phyloP scores from a whole-genome alignment of 2,888 invertebrate species.

The Leptopilina syphax region DNA sequence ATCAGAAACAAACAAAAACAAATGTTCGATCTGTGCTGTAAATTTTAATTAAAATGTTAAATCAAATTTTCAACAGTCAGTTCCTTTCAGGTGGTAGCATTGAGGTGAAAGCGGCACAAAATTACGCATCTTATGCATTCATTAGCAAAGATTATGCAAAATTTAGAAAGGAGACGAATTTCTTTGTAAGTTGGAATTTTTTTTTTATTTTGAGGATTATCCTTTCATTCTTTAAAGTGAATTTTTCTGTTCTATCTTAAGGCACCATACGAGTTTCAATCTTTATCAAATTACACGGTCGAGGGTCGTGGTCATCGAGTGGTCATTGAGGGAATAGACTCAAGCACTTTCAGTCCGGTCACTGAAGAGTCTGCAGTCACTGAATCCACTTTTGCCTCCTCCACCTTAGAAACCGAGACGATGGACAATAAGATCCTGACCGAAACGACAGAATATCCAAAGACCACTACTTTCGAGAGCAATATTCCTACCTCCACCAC shows the following conservation, averaged over 20 bases:
- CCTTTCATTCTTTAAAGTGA: neutral
- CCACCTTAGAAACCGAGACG: conserved; percentile 65
- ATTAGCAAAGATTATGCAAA: conserved; percentile 79
- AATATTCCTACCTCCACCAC: conserved; percentile 56
- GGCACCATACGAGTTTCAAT: conserved; percentile 23
- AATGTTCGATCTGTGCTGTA: neutral
- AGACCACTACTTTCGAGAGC: conserved; percentile 58
- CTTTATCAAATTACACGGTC: conserved; percentile 47
- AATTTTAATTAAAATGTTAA: neutral
- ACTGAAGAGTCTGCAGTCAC: conserved; percentile 54
- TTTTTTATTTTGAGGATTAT: neutral
- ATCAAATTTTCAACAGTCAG: neutral
- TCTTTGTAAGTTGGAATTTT: conserved; percentile 66
- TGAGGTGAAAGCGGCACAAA: conserved; percentile 78
- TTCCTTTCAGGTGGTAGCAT: conserved; percentile 77
- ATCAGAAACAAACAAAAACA: conserved; percentile 13
- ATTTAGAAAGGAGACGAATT: conserved; percentile 77
- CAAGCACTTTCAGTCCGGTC: conserved; percentile 44
- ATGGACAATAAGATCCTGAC: conserved; percentile 72
- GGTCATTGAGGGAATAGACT: conserved; percentile 57
- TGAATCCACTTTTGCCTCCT: conserved; percentile 54
- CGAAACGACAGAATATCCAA: conserved; percentile 66
- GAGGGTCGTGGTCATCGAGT: conserved; percentile 72
- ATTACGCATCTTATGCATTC: conserved; percentile 78
- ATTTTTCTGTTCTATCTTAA: conserved; percentile 6